phyloP scores from a whole-genome alignment of 2,113 vertebrate species.

The Trichomycterus rosablanca region DNA sequence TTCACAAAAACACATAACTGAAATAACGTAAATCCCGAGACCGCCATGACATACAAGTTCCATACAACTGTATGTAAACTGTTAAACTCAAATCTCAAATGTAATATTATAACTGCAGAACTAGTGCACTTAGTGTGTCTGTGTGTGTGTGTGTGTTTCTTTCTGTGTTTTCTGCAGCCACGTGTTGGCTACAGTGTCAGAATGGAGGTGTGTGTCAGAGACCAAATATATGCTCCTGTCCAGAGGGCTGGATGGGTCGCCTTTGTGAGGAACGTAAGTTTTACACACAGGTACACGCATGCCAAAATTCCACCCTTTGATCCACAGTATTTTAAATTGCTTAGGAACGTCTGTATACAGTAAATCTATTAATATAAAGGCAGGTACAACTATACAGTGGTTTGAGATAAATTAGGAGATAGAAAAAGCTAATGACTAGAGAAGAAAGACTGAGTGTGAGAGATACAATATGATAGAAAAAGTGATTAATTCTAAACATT shows the following conservation, averaged over 20 bases:
- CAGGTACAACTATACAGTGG: too few relatives aligned
- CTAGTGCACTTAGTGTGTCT: not conserved
- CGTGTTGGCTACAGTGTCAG: slow-evolving; percentile 90
- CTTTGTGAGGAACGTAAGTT: slow-evolving; percentile 94
- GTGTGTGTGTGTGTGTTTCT: slow-evolving; percentile 12
- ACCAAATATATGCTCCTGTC: slow-evolving; percentile 88
- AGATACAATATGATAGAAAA: too few relatives aligned
- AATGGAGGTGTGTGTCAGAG: slow-evolving; percentile 89
- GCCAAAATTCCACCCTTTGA: not conserved
- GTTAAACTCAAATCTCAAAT: too few relatives aligned
- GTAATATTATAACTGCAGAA: not conserved
- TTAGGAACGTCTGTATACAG: too few relatives aligned
- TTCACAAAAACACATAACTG: too few relatives aligned
- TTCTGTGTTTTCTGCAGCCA: slow-evolving; percentile 74
- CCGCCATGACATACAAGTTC: too few relatives aligned
- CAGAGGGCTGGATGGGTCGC: slow-evolving; percentile 93
- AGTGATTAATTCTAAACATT: too few relatives aligned
- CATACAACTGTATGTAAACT: too few relatives aligned
- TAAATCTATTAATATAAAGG: too few relatives aligned
- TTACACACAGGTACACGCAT: not conserved
- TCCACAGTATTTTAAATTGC: not conserved
- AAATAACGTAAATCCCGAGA: too few relatives aligned
- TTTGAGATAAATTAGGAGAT: too few relatives aligned
- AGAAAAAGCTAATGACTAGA: too few relatives aligned
- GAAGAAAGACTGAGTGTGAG: not conserved